Conservation (phyloP, 2,797 vertebrate species). For the Octomys mimax region DNA sequence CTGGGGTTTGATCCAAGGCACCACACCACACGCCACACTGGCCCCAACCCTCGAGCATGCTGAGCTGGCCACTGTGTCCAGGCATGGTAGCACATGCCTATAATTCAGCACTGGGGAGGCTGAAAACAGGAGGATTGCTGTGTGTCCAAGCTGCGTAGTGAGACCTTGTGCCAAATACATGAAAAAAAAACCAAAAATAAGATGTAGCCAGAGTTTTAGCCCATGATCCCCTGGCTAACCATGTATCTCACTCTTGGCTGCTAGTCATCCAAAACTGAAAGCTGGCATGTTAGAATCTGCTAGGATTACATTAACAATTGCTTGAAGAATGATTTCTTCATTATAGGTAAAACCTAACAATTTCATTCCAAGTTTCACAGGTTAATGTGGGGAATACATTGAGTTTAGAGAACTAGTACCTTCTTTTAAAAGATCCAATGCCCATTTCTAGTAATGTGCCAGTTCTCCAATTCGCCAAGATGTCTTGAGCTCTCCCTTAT, state of each 20-base stretch:
- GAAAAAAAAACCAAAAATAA: neutral
- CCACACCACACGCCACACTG: too few relatives aligned
- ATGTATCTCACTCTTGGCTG: neutral
- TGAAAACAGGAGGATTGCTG: too few relatives aligned
- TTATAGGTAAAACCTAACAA: conserved; percentile 42
- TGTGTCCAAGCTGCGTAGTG: too few relatives aligned
- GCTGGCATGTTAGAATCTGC: neutral
- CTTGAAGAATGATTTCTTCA: conserved; percentile 28
- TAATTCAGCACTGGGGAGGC: too few relatives aligned
- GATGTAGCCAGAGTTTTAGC: neutral
- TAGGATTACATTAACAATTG: conserved; percentile 40
- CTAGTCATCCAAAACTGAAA: neutral
- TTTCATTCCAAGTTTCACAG: conserved; percentile 35
- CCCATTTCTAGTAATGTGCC: neutral
- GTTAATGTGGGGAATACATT: neutral
- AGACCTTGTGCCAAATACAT: too few relatives aligned
- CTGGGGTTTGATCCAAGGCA: too few relatives aligned
- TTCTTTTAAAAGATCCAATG: conserved; percentile 4
- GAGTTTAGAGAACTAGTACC: neutral
- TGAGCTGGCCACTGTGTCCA: too few relatives aligned
- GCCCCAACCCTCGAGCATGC: too few relatives aligned
- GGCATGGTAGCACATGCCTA: too few relatives aligned
- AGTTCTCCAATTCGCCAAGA: neutral
- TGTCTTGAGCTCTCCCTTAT: neutral
- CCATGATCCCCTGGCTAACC: neutral